Evolutionary conservation across 2,113 vertebrate genomes (phyloP), one percentile per base, ranked within the genome.

Genomic region (Myrmecobius fasciatus): DNA sequence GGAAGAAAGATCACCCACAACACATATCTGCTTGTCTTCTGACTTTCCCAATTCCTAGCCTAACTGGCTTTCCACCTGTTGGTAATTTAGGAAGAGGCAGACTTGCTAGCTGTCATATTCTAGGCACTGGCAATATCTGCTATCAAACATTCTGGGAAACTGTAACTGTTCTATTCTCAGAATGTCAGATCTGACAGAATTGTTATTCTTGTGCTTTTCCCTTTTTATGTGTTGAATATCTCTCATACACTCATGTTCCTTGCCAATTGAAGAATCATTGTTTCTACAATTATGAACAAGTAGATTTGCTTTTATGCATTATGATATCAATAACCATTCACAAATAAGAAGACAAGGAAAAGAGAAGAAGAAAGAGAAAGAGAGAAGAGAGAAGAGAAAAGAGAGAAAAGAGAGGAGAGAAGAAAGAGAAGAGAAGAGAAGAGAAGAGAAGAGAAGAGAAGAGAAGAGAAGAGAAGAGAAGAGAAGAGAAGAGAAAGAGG

Each of bases 131-230:
- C 53, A 95, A 7, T n/a, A 94, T 89, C 93, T 75, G 93, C 89
- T 89, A 53, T 94, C 83, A 25, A 0, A 0, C 52, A 0, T 3
- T 83, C 92, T 93, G 36, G 43, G 49, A 0, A 89, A 94, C 83
- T 46, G 91, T 47, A 22, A 94, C 36, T 1, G 11, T 46, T 51
- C 4, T 92, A 26, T 93, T 94, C 95, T 92, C 94, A 52, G 89
- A 94, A 43, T 90, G 89, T 75, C 94, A 94, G 31, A 48, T 97
- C 89, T 10, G 60, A 89, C 28, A 92, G 0, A 28, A 89, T 0
- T 83, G 75, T 8, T 90, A 91, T 49, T 89, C 92, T 83, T 92
- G 17, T 67, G 89, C 89, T 96, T 93, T 92, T 89, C 36, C 83
- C 25, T 17, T 17, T 8, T 14, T 91, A 46, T 52, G 10, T 2